Base-by-base conservation (phyloP, 2,113 vertebrate genomes). In the Cololabis saira region DNA sequence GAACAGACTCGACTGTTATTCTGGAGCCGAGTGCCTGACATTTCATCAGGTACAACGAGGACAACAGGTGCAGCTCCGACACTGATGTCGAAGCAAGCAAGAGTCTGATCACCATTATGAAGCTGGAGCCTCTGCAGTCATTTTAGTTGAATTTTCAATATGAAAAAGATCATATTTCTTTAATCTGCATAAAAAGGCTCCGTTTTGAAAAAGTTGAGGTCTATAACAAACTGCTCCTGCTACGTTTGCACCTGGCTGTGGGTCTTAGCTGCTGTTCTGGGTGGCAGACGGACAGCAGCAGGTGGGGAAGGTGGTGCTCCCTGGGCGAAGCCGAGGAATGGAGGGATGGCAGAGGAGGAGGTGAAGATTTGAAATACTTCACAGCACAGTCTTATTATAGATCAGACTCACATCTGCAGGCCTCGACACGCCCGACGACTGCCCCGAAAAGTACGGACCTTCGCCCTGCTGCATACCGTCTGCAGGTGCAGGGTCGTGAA, bases 221-320 rank as follows among this genome's bases (percentile, higher is more conserved):
- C 5, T 27, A 37, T 37, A 37, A 37, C 6, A 37, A 37, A 37
- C 2, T 2, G 30, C 3, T 14, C 1, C 2, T 19, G 9, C 41
- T 14, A 4, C 11, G 54, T 64, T 33, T 74, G 44, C 57, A 61
- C 54, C 57, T 41, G 58, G 57, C 12, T 10, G 27, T 69, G 52
- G 74, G 54, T 80, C 52, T 27, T 48, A 65, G 67, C 48, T 43
- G 61, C 61, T 71, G 62, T 68, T 67, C 67, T 52, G 51, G 58
- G 68, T 27, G 59, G 63, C 52, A 44, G 74, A 74, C 24, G 9
- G 84, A 65, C 75, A 14, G 72, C 72, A 85, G 77, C 89, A 90
- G 89, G 84, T 89, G 85, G 78, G 63, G 61, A 66, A 74, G 73
- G 67, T n/a, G 79, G 58, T 71, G 65, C 81, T 72, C 82, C 78